Evolutionary conservation across 2,113 vertebrate genomes (phyloP).

Genomic region (Arvicanthis niloticus): DNA sequence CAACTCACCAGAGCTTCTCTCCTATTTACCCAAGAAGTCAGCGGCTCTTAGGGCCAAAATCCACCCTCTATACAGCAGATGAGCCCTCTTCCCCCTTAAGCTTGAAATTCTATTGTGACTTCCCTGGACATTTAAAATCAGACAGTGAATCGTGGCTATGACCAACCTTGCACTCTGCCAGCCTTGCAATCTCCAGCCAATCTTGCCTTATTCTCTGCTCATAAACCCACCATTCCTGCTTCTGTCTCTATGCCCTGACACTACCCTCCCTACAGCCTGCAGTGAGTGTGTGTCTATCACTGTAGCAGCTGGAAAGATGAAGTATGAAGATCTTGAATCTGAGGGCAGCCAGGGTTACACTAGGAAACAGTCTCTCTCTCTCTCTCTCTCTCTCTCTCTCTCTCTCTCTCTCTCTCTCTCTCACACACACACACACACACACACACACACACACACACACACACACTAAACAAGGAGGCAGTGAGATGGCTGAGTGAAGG

Average conservation of each 20-base stretch:
- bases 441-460: background rate
- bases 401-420: too few relatives aligned
- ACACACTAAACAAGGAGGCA: too few relatives aligned
- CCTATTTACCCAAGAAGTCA: background rate
- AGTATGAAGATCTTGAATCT: background rate
- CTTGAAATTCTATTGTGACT: background rate
- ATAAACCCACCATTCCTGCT: background rate
- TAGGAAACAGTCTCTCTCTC: too few relatives aligned
- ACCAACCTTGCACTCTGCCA: background rate
- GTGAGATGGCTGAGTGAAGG: too few relatives aligned
- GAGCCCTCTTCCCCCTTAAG: background rate
- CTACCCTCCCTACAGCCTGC: fast-evolving
- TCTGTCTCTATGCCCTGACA: background rate
- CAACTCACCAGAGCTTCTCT: too few relatives aligned
- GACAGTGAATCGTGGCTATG: background rate
- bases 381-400: too few relatives aligned
- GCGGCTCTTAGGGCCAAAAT: background rate
- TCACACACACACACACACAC: background rate
- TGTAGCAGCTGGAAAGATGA: background rate
- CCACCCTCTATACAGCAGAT: background rate
- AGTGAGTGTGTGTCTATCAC: background rate
- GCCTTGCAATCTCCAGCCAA: background rate
- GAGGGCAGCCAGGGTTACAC: background rate
- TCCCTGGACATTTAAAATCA: background rate
- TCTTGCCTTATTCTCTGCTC: background rate